Evolutionary conservation across 2,113 vertebrate genomes (phyloP).

Genomic region (Euleptes europaea): DNA sequence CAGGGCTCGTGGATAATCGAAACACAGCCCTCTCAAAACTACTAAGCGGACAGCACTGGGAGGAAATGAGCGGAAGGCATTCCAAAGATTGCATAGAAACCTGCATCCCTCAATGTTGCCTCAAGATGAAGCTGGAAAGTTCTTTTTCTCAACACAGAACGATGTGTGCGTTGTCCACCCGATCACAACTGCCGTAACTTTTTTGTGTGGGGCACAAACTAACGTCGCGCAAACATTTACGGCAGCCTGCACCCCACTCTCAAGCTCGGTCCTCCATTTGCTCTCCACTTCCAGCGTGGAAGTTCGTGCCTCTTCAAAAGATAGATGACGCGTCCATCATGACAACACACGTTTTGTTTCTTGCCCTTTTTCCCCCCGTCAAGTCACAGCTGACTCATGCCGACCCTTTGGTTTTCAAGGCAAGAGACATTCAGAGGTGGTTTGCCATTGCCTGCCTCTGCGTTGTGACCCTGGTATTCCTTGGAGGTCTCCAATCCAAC

Average conservation of each 20-base stretch:
- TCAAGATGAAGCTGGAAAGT: background rate
- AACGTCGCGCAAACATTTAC: background rate
- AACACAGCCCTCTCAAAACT: constrained; percentile 17
- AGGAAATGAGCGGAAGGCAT: background rate
- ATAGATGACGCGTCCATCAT: too few relatives aligned
- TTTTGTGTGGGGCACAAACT: too few relatives aligned
- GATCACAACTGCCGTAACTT: background rate
- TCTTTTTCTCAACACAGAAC: background rate
- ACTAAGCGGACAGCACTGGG: background rate
- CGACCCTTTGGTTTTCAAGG: too few relatives aligned
- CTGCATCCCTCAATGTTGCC: background rate
- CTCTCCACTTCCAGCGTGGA: background rate
- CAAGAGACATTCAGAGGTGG: too few relatives aligned
- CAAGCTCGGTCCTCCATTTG: background rate
- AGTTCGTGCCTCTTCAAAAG: background rate
- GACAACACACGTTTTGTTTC: too few relatives aligned
- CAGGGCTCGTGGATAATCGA: constrained; percentile 17
- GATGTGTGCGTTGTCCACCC: background rate
- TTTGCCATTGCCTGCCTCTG: too few relatives aligned
- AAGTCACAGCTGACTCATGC: too few relatives aligned
- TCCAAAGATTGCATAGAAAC: constrained; percentile 3
- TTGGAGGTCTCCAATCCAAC: too few relatives aligned
- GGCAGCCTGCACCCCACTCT: background rate
- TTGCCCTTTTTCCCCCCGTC: too few relatives aligned
- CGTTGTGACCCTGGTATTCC: too few relatives aligned